Conservation (phyloP, 2,797 vertebrate genomes). For the Danio kyathit region DNA sequence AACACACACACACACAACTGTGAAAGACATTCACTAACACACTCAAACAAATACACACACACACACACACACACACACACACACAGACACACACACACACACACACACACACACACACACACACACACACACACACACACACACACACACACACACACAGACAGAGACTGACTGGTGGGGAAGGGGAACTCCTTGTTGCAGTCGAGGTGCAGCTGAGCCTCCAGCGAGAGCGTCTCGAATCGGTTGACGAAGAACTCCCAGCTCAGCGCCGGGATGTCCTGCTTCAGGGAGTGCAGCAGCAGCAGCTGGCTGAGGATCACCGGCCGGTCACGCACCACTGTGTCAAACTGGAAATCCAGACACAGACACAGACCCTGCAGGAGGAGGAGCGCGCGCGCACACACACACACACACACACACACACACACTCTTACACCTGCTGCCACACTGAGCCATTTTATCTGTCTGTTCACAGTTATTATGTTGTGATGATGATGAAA, state of each 20-base stretch:
- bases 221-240: slow-evolving; percentile 96
- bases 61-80: not conserved
- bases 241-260: slow-evolving; percentile 99
- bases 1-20: slow-evolving; percentile 1
- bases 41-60: not conserved
- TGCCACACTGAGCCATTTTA: too few relatives aligned
- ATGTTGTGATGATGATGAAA: too few relatives aligned
- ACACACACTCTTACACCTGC: too few relatives aligned
- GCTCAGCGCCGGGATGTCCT: slow-evolving; percentile 95
- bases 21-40: slow-evolving; percentile 96
- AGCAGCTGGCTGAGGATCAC: slow-evolving; percentile 97
- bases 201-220: slow-evolving; percentile 97
- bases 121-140: not conserved
- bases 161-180: slow-evolving; percentile 88
- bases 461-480: too few relatives aligned
- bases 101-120: too few relatives aligned
- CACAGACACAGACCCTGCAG: slow-evolving; percentile 93
- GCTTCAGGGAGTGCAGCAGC: slow-evolving; percentile 94
- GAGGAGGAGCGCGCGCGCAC: too few relatives aligned
- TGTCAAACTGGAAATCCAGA: slow-evolving; percentile 99
- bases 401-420: too few relatives aligned
- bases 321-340: slow-evolving; percentile 95
- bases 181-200: slow-evolving; percentile 99
- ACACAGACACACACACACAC: not conserved
- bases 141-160: too few relatives aligned